A percentile compares a stretch with the other conserved stretches of the same genome.
Conservation (phyloP, 2,888 invertebrate genomes). For the Abrostola triplasia region DNA sequence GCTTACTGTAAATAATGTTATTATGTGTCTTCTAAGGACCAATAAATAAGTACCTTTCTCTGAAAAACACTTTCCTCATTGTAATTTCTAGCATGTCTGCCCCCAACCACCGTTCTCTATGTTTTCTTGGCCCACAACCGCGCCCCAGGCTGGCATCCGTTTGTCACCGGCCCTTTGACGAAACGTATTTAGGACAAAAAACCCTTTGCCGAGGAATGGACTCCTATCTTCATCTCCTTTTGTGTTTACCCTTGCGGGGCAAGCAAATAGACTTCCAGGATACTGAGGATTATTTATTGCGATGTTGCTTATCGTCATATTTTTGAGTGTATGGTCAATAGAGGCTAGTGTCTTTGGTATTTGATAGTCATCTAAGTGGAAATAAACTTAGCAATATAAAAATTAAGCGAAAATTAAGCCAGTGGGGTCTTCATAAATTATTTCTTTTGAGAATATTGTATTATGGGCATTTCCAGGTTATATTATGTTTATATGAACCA, state of each 20-base stretch:
- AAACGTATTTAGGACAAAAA: slow-evolving; percentile 78
- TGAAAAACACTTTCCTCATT: too few species aligned
- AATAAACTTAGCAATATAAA: too few species aligned
- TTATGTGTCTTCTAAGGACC: too few species aligned
- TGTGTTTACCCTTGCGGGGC: slow-evolving; percentile 68
- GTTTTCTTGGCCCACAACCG: slow-evolving; percentile 49
- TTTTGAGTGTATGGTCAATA: slow-evolving; percentile 12
- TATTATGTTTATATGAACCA: too few species aligned
- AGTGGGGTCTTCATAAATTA: too few species aligned
- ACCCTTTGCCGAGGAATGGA: slow-evolving; percentile 72
- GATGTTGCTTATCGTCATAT: slow-evolving; percentile 41
- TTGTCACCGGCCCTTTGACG: slow-evolving; percentile 79
- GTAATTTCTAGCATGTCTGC: neutral
- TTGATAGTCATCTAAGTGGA: slow-evolving; percentile 10
- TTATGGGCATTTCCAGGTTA: too few species aligned
- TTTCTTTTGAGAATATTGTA: too few species aligned
- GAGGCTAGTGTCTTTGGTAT: neutral
- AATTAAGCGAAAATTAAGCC: too few species aligned
- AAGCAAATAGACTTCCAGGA: slow-evolving; percentile 64
- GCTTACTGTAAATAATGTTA: too few species aligned
- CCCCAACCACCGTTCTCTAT: slow-evolving; percentile 47
- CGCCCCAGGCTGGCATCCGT: slow-evolving; percentile 77
- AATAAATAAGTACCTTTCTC: too few species aligned
- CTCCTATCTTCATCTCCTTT: slow-evolving; percentile 74
- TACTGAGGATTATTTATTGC: slow-evolving; percentile 46